Evolutionary conservation across 2,888 invertebrate genomes (phyloP), one percentile per base, ranked within the genome.

Genomic region (Amorpha juglandis): DNA sequence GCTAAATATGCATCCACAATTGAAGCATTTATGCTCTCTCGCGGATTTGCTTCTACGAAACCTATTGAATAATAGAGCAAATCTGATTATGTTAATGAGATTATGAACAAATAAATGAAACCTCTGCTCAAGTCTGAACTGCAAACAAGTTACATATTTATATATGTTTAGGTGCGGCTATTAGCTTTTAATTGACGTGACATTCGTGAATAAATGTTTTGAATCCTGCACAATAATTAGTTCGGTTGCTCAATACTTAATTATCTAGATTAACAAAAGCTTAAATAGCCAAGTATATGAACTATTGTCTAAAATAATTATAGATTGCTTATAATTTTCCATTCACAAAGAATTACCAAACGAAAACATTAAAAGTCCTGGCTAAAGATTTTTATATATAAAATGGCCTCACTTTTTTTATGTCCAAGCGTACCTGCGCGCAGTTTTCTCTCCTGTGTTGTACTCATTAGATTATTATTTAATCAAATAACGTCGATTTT

Each of bases 201-300:
- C 19, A 58, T 58, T 42, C 42, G 11, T 42, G 38, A 42, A 42
- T 55, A 53, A 55, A 16, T 55, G 11, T 55, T 55, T 38, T 42
- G 11, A 58, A 38, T 42, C 58, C 58, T 12, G 42, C 58, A 42
- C 58, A 19, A 58, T 19, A 16, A 58, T 7, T 38, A 38, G 6
- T 38, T 58, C 16, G 4, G 11, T 42, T 38, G 38, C 35, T 6
- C 19, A 11, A 12, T 42, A 35, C 19, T 38, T 19, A 11, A 19
- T n/a, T 35, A 16, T 35, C n/a, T 16, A n/a, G 35, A n/a, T 12
- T 38, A 11, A 11, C 19, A 11, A 19, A 1, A 11, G 19, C 9
- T 50, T 11, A 50, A 9, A 50, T 50, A 35, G 35, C 35, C 16
- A 16, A 33, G 7, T 14, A 14, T 33, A 53, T n/a, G 14, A 53